Base-by-base conservation (phyloP, 2,113 vertebrate genomes). In the Tretioscincus oriximinensis region DNA sequence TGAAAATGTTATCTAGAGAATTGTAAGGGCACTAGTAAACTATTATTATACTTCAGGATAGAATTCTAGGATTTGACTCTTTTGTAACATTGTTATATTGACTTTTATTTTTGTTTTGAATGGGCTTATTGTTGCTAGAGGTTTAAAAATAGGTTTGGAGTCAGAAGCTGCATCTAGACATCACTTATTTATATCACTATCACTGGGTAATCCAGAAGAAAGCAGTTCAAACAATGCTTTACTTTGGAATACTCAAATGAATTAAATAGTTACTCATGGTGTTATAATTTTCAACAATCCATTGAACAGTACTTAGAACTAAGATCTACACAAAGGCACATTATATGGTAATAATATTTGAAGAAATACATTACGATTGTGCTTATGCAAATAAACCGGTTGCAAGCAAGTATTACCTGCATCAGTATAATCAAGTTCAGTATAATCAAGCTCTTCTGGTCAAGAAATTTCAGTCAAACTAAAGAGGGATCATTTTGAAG, bases 31-130 rank as follows among this genome's bases (percentile, higher is more conserved):
- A 0, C 35, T 83, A 11, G 77, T 28, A 61, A 71, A 16, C 80
- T 66, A n/a, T 26, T 79, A 66, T 63, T 66, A 29, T 26, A 74
- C 65, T 63, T 20, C 35, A 85, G 80, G 80, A 84, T 76, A 12
- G 35, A 24, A 28, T 47, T 26, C 80, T 70, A 82, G 20, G 16
- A 24, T n/a, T 2, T 1, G 0, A 24, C 0, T 58, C 82, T 65
- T 83, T 35, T 64, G 73, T 14, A 90, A 29, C 29, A 68, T 7
- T 68, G 20, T 51, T 77, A 26, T 10, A 35, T 16, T 5, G 1
- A 61, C 47, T 21, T 63, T 7, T 47, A 69, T 47, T 76, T 24
- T 76, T 5, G 26, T 63, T 14, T 47, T 69, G 20, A 67, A 35
- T 26, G n/a, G 74, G n/a, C 11, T 74, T 68, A 58, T 58, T 75